phyloP scores from a whole-genome alignment of 2,797 vertebrate genomes.

The Oreochromis mossambicus region DNA sequence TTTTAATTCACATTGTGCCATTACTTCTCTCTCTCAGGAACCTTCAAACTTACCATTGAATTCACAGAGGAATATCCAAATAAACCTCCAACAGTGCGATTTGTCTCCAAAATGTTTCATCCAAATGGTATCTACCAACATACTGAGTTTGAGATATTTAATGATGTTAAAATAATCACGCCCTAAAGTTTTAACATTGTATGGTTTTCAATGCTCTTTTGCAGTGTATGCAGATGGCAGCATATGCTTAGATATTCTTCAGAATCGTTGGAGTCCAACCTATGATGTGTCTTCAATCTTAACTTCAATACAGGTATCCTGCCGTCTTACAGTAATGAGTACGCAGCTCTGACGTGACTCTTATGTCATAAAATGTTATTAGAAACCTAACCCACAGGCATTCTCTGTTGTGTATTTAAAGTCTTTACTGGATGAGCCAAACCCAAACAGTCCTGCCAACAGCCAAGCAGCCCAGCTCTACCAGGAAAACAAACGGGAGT shows the following conservation, averaged over 20 bases:
- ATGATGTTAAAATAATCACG: neutral
- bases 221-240: slow-evolving; percentile 98
- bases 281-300: slow-evolving; percentile 99
- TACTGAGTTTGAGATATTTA: neutral
- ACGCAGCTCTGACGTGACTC: neutral
- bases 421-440: slow-evolving; percentile 99
- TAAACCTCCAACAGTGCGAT: slow-evolving; percentile 98
- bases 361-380: neutral
- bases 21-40: slow-evolving; percentile 78
- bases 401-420: slow-evolving; percentile 57
- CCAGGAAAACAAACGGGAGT: slow-evolving; percentile 99
- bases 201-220: slow-evolving; percentile 12
- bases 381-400: neutral
- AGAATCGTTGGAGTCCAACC: slow-evolving; percentile 99
- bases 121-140: slow-evolving; percentile 89
- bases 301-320: slow-evolving; percentile 98
- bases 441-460: slow-evolving; percentile 98
- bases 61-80: slow-evolving; percentile 99
- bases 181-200: neutral
- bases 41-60: slow-evolving; percentile 99
- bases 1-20: neutral
- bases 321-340: neutral
- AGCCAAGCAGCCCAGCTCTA: slow-evolving; percentile 98
- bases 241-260: slow-evolving; percentile 99
- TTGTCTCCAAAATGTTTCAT: slow-evolving; percentile 99